Evolutionary conservation across 2,797 vertebrate genomes (phyloP).

Genomic region (Craterocephalus amniculus): DNA sequence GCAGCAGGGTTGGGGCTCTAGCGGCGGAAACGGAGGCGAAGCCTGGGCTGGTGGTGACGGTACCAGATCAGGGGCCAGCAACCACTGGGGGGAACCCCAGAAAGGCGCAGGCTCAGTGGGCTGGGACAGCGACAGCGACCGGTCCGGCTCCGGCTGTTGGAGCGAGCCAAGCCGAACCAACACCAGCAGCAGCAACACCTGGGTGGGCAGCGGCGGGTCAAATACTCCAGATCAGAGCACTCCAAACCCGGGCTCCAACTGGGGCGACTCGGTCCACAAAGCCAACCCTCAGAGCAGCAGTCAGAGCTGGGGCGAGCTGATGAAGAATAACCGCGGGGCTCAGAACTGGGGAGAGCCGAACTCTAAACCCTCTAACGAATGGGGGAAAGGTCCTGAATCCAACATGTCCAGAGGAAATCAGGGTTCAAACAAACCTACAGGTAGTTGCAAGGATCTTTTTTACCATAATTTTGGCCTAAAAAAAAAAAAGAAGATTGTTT

Average conservation of each 20-base stretch:
- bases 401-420: slow-evolving; percentile 84
- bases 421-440: slow-evolving; percentile 83
- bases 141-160: slow-evolving; percentile 92
- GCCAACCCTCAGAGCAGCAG: slow-evolving; percentile 79
- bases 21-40: slow-evolving; percentile 75
- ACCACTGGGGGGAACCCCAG: slow-evolving; percentile 92
- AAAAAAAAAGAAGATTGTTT: neutral
- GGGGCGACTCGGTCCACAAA: slow-evolving; percentile 88
- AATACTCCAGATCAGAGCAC: slow-evolving; percentile 84
- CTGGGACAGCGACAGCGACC: slow-evolving; percentile 91
- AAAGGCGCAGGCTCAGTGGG: slow-evolving; percentile 87
- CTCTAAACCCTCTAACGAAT: slow-evolving; percentile 86
- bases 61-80: slow-evolving; percentile 76
- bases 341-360: slow-evolving; percentile 88
- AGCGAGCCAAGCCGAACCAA: slow-evolving; percentile 87
- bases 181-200: slow-evolving; percentile 83
- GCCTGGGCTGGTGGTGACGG: slow-evolving; percentile 87
- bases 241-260: slow-evolving; percentile 79
- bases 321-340: slow-evolving; percentile 83
- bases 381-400: slow-evolving; percentile 87
- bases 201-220: slow-evolving; percentile 81
- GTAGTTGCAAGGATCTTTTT: slow-evolving; percentile 36
- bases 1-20: slow-evolving; percentile 86
- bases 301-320: slow-evolving; percentile 87
- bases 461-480: neutral